Conservation (phyloP, 1,140 invertebrate genomes). For the Hypothenemus hampei region DNA sequence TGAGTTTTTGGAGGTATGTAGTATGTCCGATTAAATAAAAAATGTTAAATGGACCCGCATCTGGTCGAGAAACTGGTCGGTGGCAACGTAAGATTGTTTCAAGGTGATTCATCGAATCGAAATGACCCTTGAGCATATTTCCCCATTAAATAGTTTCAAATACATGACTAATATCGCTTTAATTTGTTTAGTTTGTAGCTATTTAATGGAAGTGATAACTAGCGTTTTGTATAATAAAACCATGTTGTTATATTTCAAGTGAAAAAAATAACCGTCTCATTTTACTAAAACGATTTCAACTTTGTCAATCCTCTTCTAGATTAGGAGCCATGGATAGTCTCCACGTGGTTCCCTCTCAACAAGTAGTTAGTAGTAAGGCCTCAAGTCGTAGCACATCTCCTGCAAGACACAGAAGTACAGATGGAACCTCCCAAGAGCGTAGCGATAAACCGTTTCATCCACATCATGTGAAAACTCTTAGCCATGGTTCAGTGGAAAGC, state of each 20-base stretch:
- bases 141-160: neutral
- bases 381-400: conserved; percentile 44
- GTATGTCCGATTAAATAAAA: neutral
- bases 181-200: too few relatives aligned
- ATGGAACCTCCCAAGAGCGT: conserved; percentile 5
- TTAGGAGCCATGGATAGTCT: conserved; percentile 43
- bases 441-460: conserved; percentile 25
- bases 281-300: too few relatives aligned
- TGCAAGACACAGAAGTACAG: conserved; percentile 33
- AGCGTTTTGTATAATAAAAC: too few relatives aligned
- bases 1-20: neutral
- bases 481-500: conserved; percentile 44
- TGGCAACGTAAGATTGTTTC: too few relatives aligned
- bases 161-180: too few relatives aligned
- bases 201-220: too few relatives aligned
- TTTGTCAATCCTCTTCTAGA: conserved; percentile 15
- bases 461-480: conserved; percentile 42
- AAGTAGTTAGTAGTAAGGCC: conserved; percentile 39
- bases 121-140: neutral
- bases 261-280: too few relatives aligned
- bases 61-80: too few relatives aligned
- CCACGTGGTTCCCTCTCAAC: conserved; percentile 40
- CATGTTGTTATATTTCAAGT: too few relatives aligned
- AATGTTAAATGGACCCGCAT: neutral
- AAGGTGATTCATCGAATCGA: neutral